Base-by-base conservation (phyloP, 64 coral and sea anemone species). In the Porites australiensis region DNA sequence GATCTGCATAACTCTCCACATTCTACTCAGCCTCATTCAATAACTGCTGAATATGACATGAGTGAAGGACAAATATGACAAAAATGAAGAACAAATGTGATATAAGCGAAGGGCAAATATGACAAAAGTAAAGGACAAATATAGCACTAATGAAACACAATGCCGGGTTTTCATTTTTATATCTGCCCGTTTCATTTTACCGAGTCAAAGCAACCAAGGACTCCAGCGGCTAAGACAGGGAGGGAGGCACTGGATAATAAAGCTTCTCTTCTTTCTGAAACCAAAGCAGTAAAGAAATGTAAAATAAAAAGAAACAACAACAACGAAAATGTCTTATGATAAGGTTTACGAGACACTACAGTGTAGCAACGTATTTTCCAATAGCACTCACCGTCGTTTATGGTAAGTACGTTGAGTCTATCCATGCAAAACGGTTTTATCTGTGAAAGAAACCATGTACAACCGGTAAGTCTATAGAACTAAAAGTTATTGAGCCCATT, bases 171-270 rank as follows among this genome's bases (percentile, higher is more conserved):
- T 1, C 9, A 44, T 27, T 57, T 11, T 15, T 0, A 15, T 44
- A 60, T 52, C 37, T 53, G 80, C n/a, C 58, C 46, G 9, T 5
- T 13, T 23, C 43, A 58, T 3, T 44, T 87, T 95, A 98, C 97
- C 91, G 84, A 75, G 18, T 95, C 91, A 70, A 96, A 98, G 43
- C 89, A 93, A 2, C 90, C 91, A 13, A 98, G 52, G 19, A 98
- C 66, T n/a, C 97, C 97, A 66, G 92, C 90, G 23, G 88, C 86
- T 52, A 96, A 58, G 9, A 98, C 97, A 6, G 97, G 97, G 61
- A 98, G 83, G 54, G 82, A 74, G 20, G 97, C 97, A 88, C 94
- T 96, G 19, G 91, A 93, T 68, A 96, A 70, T n/a, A 96, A 23
- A 61, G 72, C 2, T 20, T 91, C 58, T 80, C 84, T 87, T 46